These are phyloP conservation scores for Sacculina carcini DNA, from an alignment of 2,888 invertebrate genomes.

Conservation along the genomic window DNA sequence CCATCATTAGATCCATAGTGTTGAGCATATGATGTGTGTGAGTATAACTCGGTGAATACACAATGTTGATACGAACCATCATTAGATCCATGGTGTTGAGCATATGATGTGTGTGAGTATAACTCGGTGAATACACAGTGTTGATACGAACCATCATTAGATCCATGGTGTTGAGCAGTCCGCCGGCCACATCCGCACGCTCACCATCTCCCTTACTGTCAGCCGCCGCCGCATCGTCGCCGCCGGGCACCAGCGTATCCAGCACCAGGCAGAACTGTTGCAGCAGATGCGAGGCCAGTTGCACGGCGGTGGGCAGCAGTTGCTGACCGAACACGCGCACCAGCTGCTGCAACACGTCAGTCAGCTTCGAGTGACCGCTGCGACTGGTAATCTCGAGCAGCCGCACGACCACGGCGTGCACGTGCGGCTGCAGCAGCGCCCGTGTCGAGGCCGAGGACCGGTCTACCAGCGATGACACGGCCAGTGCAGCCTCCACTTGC, in stretches of 20 bases:
- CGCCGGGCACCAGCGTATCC: too few relatives aligned
- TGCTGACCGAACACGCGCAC: conserved; percentile 71
- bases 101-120: too few relatives aligned
- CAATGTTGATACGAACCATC: too few relatives aligned
- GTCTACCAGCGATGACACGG: conserved; percentile 63
- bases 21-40: too few relatives aligned
- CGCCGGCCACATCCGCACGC: conserved; percentile 90
- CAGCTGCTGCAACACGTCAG: conserved; percentile 78
- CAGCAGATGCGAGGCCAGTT: conserved; percentile 72
- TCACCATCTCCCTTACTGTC: conserved; percentile 43
- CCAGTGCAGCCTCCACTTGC: conserved; percentile 86
- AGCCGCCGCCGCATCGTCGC: conserved; percentile 9
- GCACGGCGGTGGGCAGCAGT: conserved; percentile 67
- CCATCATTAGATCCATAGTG: too few relatives aligned
- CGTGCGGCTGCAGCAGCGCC: too few relatives aligned
- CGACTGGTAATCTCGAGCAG: conserved; percentile 69
- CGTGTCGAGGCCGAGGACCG: conserved; percentile 50
- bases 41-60: too few relatives aligned
- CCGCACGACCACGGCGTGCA: conserved; percentile 54
- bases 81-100: too few relatives aligned
- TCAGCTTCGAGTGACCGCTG: conserved; percentile 92
- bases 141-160: conserved; percentile 45
- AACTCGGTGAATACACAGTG: too few relatives aligned
- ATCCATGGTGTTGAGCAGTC: conserved; percentile 81
- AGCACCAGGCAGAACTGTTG: too few relatives aligned